Conservation (phyloP, 1,140 invertebrate species). For the Hydropsyche tenuis region DNA sequence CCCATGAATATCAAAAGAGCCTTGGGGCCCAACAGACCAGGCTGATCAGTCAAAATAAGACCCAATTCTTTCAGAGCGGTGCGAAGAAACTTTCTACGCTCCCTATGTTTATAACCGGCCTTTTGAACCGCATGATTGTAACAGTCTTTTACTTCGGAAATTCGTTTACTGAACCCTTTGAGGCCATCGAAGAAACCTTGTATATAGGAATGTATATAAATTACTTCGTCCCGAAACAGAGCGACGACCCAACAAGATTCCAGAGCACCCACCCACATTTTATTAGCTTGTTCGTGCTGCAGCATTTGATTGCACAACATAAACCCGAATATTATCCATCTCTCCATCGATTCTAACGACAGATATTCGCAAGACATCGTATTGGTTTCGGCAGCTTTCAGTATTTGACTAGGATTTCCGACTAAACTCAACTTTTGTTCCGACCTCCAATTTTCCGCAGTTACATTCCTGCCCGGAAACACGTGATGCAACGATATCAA, state of each 20-base stretch:
- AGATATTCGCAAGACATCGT: conserved; percentile 97
- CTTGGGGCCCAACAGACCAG: conserved; percentile 95
- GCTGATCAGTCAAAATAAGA: conserved; percentile 96
- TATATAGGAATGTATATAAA: conserved; percentile 94
- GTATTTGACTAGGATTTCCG: conserved; percentile 86
- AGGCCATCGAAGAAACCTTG: conserved; percentile 93
- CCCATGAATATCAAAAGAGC: conserved; percentile 97
- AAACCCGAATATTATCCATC: conserved; percentile 96
- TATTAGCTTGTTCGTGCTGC: conserved; percentile 79
- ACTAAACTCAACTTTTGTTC: conserved; percentile 94
- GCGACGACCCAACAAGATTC: conserved; percentile 94
- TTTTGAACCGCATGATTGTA: conserved; percentile 89
- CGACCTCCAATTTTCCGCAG: conserved; percentile 92
- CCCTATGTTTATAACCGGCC: conserved; percentile 88
- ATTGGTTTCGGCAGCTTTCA: conserved; percentile 94
- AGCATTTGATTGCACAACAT: conserved; percentile 88
- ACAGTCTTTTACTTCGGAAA: conserved; percentile 94
- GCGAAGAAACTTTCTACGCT: conserved; percentile 94
- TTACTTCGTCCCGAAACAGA: conserved; percentile 96
- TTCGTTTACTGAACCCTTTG: conserved; percentile 92
- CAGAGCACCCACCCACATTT: conserved; percentile 90
- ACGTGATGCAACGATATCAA: conserved; percentile 86
- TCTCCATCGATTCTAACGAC: conserved; percentile 92
- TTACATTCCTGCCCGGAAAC: conserved; percentile 88
- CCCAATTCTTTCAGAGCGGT: conserved; percentile 95